Evolutionary conservation across 2,888 invertebrate species (phyloP).

Genomic region (Dyspetes luteomarginatus): DNA sequence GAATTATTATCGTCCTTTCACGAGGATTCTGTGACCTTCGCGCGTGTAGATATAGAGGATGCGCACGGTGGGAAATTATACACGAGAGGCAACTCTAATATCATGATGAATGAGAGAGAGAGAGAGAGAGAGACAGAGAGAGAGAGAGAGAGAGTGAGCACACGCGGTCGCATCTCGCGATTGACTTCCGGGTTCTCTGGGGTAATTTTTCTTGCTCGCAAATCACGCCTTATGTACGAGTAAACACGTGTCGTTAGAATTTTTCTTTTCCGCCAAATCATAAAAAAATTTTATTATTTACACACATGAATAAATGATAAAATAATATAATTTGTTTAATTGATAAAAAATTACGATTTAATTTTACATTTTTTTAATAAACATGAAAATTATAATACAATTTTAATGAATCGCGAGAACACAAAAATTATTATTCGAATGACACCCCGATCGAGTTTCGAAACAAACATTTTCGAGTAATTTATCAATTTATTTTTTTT

Average conservation of each 20-base stretch:
- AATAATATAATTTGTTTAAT: too few relatives aligned
- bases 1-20: constrained; percentile 37
- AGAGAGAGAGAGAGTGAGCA: neutral
- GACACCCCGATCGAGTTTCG: too few relatives aligned
- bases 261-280: neutral
- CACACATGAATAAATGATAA: too few relatives aligned
- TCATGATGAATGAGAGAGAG: constrained; percentile 5
- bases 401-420: too few relatives aligned
- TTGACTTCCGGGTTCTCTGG: constrained; percentile 54
- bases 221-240: constrained; percentile 17
- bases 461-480: too few relatives aligned
- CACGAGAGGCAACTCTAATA: constrained; percentile 39
- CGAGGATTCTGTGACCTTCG: constrained; percentile 53
- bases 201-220: constrained; percentile 42
- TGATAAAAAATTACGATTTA: too few relatives aligned
- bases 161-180: constrained; percentile 35
- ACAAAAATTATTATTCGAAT: too few relatives aligned
- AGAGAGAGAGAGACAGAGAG: constrained; percentile 7
- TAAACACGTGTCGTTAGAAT: too few relatives aligned
- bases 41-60: constrained; percentile 24
- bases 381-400: too few relatives aligned
- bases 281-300: neutral
- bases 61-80: constrained; percentile 48
- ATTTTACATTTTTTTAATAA: too few relatives aligned
- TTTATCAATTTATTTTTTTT: too few relatives aligned